These are phyloP conservation scores for Ceratina australensis DNA, from an alignment of 1,140 invertebrate genomes.

Conservation along the genomic window DNA sequence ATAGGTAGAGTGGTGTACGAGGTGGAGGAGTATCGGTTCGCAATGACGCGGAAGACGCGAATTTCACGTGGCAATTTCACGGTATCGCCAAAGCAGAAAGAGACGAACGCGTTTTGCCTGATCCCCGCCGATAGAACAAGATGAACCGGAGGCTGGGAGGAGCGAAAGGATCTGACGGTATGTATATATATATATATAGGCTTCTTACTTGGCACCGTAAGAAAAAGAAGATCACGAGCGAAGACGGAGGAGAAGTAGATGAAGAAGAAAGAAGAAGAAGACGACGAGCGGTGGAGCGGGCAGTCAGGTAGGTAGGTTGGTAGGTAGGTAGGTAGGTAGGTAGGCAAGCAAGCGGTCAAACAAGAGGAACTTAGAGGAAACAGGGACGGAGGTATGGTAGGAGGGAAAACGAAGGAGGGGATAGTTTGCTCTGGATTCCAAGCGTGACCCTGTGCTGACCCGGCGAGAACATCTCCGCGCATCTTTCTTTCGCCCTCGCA, in stretches of 20 bases:
- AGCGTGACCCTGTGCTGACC: constrained; percentile 78
- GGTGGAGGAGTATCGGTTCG: constrained; percentile 57
- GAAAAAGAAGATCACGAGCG: constrained; percentile 48
- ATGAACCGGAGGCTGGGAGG: constrained; percentile 28
- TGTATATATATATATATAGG: no score
- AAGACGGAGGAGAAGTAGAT: not conserved
- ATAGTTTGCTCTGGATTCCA: constrained; percentile 80
- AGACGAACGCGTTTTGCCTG: constrained; percentile 27
- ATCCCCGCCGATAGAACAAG: constrained; percentile 7
- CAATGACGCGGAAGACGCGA: constrained; percentile 70
- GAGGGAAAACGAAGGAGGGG: constrained; percentile 64
- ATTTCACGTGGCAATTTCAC: constrained; percentile 61
- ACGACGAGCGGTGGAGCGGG: constrained; percentile 8
- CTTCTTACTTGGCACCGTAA: constrained; percentile 57
- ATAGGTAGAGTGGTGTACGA: not conserved
- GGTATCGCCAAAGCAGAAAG: constrained; percentile 19
- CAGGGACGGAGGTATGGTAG: constrained; percentile 42
- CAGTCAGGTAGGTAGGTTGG: constrained; percentile 23
- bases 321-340: constrained; percentile 45
- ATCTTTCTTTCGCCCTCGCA: constrained; percentile 64
- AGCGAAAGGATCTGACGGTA: constrained; percentile 50
- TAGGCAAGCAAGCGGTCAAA: constrained; percentile 49
- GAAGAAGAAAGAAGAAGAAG: constrained; percentile 20
- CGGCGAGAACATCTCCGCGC: constrained; percentile 77
- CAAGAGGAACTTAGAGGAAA: constrained; percentile 50